phyloP scores from a whole-genome alignment of 2,797 vertebrate genomes.

The Sebastes iracundus region DNA sequence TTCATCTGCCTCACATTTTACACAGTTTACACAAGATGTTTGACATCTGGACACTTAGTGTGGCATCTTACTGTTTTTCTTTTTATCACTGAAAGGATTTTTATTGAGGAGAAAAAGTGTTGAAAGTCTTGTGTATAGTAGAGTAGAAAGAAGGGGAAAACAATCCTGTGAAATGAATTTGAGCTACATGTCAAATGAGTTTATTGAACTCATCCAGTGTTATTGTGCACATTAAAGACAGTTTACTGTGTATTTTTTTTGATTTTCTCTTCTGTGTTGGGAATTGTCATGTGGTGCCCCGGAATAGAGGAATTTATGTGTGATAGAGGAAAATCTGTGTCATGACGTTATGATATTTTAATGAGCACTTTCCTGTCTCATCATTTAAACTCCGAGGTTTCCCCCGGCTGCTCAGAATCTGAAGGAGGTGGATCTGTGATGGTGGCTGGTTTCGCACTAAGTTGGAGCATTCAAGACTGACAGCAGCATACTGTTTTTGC shows the following conservation, averaged over 20 bases:
- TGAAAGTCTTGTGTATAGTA: neutral
- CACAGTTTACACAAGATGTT: slow-evolving; percentile 1
- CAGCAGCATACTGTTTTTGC: neutral
- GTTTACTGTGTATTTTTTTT: slow-evolving; percentile 1
- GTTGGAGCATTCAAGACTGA: neutral
- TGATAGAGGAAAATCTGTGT: slow-evolving; percentile 27
- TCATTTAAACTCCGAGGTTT: slow-evolving; percentile 23
- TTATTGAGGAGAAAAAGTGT: neutral
- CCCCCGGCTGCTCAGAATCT: neutral
- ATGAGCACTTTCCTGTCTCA: slow-evolving; percentile 15
- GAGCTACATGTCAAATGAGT: slow-evolving; percentile 4
- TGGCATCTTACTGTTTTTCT: neutral
- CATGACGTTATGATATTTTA: slow-evolving; percentile 11
- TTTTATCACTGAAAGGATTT: neutral
- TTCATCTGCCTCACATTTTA: neutral
- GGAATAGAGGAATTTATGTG: slow-evolving; percentile 27
- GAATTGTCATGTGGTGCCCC: neutral
- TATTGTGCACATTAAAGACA: neutral
- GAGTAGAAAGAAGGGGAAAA: neutral
- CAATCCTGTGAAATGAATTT: neutral
- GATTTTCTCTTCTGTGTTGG: neutral
- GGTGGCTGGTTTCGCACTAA: neutral
- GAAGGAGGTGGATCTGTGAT: neutral
- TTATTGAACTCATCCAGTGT: neutral
- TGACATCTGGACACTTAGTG: neutral